These are phyloP conservation scores for Drosophila borborema DNA, from an alignment of 2,888 invertebrate genomes.

Conservation along the genomic window DNA sequence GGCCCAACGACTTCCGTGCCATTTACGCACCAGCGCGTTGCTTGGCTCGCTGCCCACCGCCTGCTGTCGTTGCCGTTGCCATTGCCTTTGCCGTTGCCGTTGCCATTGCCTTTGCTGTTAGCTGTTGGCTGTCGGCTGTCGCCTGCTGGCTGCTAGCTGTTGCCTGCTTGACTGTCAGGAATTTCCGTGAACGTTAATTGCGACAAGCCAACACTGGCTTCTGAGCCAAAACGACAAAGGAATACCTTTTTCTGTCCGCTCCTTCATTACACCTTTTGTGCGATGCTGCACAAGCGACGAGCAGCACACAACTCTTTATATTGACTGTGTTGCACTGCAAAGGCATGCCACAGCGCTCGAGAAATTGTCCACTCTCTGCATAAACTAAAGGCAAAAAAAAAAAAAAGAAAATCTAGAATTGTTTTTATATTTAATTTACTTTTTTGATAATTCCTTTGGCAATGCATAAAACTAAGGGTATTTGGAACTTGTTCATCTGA, in stretches of 20 bases:
- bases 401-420: no score
- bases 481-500: background rate
- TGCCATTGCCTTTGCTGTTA: background rate
- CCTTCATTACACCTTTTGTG: slow-evolving; percentile 61
- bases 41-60: slow-evolving; percentile 40
- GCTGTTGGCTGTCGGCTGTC: background rate
- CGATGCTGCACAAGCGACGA: slow-evolving; percentile 1
- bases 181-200: slow-evolving; percentile 80
- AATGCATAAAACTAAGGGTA: slow-evolving; percentile 17
- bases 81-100: slow-evolving; percentile 12
- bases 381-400: background rate
- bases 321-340: background rate
- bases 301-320: slow-evolving; percentile 11
- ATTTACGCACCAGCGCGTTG: slow-evolving; percentile 71
- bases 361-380: background rate
- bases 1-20: slow-evolving; percentile 78
- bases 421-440: no score
- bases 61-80: slow-evolving; percentile 19
- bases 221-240: slow-evolving; percentile 57
- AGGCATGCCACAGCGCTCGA: background rate
- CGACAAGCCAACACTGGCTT: slow-evolving; percentile 71
- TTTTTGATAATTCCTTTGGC: background rate
- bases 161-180: slow-evolving; percentile 61
- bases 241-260: slow-evolving; percentile 58
- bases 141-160: no score